Evolutionary conservation across 2,797 vertebrate genomes (phyloP).

Genomic region (Pseudopleuronectes americanus): DNA sequence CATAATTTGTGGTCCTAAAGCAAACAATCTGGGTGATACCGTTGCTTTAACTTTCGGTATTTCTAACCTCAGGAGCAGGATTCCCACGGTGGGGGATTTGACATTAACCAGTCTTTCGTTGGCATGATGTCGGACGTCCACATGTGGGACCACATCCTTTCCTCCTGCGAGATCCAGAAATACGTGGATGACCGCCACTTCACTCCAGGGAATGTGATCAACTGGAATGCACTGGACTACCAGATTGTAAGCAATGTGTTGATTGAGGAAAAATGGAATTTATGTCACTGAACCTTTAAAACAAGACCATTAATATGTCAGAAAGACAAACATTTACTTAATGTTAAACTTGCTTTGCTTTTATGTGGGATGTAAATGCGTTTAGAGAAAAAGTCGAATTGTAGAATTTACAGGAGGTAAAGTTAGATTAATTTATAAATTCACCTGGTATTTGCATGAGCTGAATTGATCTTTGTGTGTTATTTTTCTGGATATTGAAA

Average conservation of each 20-base stretch:
- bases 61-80: constrained; percentile 67
- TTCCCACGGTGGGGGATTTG: constrained; percentile 59
- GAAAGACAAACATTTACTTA: background rate
- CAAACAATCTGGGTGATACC: background rate
- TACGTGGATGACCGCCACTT: constrained; percentile 40
- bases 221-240: constrained; percentile 62
- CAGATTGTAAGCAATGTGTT: constrained; percentile 39
- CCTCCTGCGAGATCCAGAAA: constrained; percentile 59
- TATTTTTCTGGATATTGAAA: constrained; percentile 1
- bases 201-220: constrained; percentile 62
- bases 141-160: constrained; percentile 70
- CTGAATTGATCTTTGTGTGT: background rate
- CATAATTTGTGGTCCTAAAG: background rate
- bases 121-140: constrained; percentile 72
- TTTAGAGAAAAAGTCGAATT: background rate
- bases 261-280: constrained; percentile 30
- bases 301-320: background rate
- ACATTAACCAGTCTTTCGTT: constrained; percentile 61
- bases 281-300: constrained; percentile 25
- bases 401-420: background rate
- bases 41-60: background rate
- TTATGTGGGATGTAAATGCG: background rate
- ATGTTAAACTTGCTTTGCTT: background rate
- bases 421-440: background rate
- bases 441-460: no score